Percentiles rank a stretch among this genome's conserved stretches.
phyloP scores from a whole-genome alignment of 2,797 vertebrate species.

The Nasua narica region DNA sequence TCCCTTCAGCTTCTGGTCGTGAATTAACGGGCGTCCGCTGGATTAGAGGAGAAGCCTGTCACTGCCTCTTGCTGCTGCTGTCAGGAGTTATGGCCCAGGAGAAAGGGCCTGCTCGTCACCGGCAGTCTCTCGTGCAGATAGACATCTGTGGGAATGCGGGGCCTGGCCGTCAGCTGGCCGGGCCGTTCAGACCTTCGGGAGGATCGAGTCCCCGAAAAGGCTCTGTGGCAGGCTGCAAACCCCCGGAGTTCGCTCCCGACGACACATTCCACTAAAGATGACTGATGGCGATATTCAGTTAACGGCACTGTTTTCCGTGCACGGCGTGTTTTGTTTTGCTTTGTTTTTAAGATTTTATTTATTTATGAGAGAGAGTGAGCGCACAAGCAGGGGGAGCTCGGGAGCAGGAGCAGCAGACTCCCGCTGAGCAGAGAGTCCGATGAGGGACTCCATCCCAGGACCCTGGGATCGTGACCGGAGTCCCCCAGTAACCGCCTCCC shows the following conservation, averaged over 20 bases:
- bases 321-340: neutral
- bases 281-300: neutral
- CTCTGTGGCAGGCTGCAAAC: neutral
- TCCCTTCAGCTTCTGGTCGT: neutral
- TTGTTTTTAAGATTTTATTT: neutral
- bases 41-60: neutral
- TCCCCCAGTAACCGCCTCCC: too few species aligned
- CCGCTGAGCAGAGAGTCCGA: neutral
- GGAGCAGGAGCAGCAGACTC: neutral
- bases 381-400: neutral
- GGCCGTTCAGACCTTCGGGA: neutral
- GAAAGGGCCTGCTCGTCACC: neutral
- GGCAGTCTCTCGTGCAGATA: neutral
- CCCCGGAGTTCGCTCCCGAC: neutral
- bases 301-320: neutral
- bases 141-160: neutral
- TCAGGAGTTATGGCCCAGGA: neutral
- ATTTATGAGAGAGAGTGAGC: neutral
- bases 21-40: neutral
- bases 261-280: neutral
- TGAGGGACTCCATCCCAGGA: neutral
- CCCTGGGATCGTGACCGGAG: neutral
- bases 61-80: neutral
- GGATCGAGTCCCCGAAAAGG: neutral
- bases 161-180: neutral